These are phyloP conservation scores for Coracopsis vasa DNA, from an alignment of 2,113 vertebrate species.

Conservation along the genomic window DNA sequence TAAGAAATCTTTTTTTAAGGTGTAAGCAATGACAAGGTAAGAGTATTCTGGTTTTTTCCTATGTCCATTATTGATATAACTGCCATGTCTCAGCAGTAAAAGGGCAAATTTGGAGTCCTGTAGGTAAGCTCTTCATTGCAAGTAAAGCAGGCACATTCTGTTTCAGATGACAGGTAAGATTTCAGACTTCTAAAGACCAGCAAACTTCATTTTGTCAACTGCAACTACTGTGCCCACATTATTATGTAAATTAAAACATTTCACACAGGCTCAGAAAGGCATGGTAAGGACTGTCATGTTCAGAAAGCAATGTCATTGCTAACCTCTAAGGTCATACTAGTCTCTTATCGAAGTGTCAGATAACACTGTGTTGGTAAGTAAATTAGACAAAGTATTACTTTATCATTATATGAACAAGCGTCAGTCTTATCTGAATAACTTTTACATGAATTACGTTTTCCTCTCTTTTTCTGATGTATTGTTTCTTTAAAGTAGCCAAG, in stretches of 20 bases:
- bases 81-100: background rate
- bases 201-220: background rate
- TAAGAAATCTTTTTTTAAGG: background rate
- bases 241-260: slow-evolving; percentile 12
- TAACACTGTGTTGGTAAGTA: slow-evolving; percentile 53
- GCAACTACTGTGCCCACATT: background rate
- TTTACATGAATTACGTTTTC: background rate
- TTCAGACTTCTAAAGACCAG: background rate
- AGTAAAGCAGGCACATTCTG: background rate
- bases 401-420: slow-evolving; percentile 28
- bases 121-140: background rate
- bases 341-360: slow-evolving; percentile 78
- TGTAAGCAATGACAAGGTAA: background rate
- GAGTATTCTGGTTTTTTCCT: background rate
- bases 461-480: background rate
- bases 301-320: slow-evolving; percentile 57
- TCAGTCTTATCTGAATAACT: slow-evolving; percentile 42
- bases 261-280: slow-evolving; percentile 23
- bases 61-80: background rate
- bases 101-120: background rate
- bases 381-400: slow-evolving; percentile 60
- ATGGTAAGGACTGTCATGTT: slow-evolving; percentile 9
- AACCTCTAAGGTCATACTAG: slow-evolving; percentile 71
- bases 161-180: background rate
- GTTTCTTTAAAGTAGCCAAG: background rate